These are phyloP conservation scores for Tetheella fluctuosa DNA, from an alignment of 2,888 invertebrate genomes.

Conservation along the genomic window DNA sequence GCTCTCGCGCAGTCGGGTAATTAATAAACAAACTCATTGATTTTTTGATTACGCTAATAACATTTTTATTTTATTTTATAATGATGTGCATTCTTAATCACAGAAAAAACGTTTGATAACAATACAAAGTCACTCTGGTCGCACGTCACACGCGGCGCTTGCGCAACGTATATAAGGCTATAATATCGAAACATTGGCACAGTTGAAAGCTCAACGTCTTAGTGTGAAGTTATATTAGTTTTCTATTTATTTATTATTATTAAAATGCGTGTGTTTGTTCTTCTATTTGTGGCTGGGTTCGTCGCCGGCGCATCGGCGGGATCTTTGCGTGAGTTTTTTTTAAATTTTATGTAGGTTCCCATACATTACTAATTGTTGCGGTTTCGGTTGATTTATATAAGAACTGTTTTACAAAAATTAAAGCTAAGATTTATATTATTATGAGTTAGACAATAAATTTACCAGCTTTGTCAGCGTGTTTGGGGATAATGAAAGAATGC, in stretches of 20 bases:
- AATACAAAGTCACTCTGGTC: neutral
- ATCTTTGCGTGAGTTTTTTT: conserved; percentile 61
- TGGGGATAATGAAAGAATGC: too few species aligned
- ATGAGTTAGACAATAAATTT: too few species aligned
- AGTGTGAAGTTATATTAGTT: neutral
- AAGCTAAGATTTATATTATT: too few species aligned
- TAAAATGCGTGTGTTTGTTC: conserved; percentile 57
- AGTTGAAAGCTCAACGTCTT: conserved; percentile 27
- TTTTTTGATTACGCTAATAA: too few species aligned
- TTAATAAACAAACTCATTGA: too few species aligned
- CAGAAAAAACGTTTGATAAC: neutral
- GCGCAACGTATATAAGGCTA: conserved; percentile 51
- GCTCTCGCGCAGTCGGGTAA: too few species aligned
- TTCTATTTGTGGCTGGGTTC: conserved; percentile 45
- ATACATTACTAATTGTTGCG: too few species aligned
- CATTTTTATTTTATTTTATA: too few species aligned
- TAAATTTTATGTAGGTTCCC: neutral
- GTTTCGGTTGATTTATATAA: too few species aligned
- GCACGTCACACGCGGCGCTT: conserved; percentile 27
- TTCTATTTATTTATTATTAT: conserved; percentile 10
- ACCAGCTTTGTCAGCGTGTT: too few species aligned
- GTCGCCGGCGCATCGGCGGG: conserved; percentile 45
- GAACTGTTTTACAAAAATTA: too few species aligned
- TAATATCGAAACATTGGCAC: conserved; percentile 25
- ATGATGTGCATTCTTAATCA: neutral